These are phyloP conservation scores for Muscicapa adusta DNA, from an alignment of 2,113 vertebrate genomes.

Conservation along the genomic window DNA sequence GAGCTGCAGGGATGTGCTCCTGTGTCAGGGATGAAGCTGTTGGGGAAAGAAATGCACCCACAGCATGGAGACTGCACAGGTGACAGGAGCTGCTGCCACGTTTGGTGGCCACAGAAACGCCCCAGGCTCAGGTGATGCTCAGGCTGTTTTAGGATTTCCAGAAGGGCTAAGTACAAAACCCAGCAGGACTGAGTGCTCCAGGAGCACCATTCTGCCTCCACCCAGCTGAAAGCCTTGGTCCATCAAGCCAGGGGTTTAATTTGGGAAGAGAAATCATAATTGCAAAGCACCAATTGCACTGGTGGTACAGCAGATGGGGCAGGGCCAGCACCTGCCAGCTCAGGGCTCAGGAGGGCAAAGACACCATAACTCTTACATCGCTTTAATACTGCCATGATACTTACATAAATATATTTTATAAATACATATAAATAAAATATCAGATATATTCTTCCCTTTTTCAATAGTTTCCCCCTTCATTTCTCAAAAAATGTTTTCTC, in stretches of 20 bases:
- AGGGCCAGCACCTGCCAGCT: neutral
- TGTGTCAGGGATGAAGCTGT: neutral
- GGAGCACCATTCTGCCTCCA: neutral
- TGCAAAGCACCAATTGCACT: neutral
- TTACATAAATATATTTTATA: neutral
- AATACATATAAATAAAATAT: neutral
- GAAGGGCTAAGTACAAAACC: neutral
- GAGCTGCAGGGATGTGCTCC: neutral
- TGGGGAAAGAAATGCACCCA: neutral
- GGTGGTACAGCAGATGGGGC: neutral
- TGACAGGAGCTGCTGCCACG: neutral
- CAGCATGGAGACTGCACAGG: neutral
- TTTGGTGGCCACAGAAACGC: accelerated
- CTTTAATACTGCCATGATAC: neutral
- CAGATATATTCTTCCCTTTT: neutral
- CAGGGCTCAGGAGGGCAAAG: neutral
- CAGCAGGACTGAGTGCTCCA: neutral
- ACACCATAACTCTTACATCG: neutral
- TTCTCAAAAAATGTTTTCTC: neutral
- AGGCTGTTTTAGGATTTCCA: neutral
- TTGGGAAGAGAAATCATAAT: neutral
- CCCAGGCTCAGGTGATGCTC: neutral
- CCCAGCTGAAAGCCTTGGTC: neutral
- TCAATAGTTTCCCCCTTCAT: neutral
- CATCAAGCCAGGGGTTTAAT: neutral